Conservation (phyloP, 2,888 invertebrate species). For the Drosophila conformis region DNA sequence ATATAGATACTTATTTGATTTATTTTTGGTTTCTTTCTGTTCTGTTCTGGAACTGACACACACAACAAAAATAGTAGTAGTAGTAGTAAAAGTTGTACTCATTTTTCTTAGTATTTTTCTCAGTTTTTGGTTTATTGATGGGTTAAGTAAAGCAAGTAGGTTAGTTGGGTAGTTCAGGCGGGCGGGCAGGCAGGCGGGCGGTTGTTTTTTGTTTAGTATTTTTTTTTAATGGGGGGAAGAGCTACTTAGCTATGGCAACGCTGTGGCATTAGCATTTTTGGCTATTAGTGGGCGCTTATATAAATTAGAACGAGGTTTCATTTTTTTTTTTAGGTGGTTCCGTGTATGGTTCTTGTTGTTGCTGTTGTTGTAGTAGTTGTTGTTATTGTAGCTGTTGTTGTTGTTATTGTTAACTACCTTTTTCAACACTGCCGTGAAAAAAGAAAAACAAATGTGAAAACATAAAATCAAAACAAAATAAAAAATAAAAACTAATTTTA, state of each 20-base stretch:
- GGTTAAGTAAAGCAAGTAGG: slow-evolving; percentile 39
- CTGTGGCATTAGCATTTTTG: slow-evolving; percentile 14
- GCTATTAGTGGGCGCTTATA: slow-evolving; percentile 26
- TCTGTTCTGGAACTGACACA: slow-evolving; percentile 59
- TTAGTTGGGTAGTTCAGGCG: slow-evolving; percentile 46
- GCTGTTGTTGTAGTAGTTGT: slow-evolving; percentile 27
- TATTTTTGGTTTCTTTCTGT: slow-evolving; percentile 33
- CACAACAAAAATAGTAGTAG: slow-evolving; percentile 69
- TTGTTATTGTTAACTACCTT: slow-evolving; percentile 58
- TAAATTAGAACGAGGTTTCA: slow-evolving; percentile 13
- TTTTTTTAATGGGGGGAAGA: slow-evolving; percentile 2
- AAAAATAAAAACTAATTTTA: slow-evolving; percentile 21
- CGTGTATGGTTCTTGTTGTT: slow-evolving; percentile 36
- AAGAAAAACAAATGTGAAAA: slow-evolving; percentile 36
- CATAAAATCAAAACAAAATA: slow-evolving; percentile 14
- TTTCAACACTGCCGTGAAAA: slow-evolving; percentile 52
- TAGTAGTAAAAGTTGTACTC: slow-evolving; percentile 1
- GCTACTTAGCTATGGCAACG: slow-evolving; percentile 28
- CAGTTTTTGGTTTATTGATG: slow-evolving; percentile 28
- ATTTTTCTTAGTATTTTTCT: slow-evolving; percentile 25
- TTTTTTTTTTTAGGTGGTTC: slow-evolving; percentile 22
- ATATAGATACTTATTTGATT: slow-evolving; percentile 7
- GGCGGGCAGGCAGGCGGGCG: slow-evolving; percentile 30
- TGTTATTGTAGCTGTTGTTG: slow-evolving; percentile 41
- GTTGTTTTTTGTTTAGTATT: slow-evolving; percentile 11